Conservation (phyloP, 2,888 invertebrate genomes). For the Apeira syringaria region DNA sequence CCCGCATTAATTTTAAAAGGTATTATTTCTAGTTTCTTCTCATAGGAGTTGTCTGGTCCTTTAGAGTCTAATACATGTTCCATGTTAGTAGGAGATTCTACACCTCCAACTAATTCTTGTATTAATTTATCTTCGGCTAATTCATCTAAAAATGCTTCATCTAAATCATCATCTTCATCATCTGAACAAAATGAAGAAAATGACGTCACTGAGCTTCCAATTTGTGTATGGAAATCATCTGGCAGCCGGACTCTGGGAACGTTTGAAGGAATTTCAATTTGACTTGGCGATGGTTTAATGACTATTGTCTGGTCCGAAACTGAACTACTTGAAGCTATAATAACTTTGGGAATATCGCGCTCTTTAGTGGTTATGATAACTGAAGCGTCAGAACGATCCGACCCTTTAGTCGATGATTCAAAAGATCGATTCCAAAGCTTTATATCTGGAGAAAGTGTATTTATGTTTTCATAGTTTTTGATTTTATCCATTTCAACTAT, state of each 20-base stretch:
- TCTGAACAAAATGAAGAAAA: slow-evolving; percentile 70
- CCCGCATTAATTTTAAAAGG: slow-evolving; percentile 68
- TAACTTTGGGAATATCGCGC: slow-evolving; percentile 72
- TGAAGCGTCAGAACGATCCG: slow-evolving; percentile 37
- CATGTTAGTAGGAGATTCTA: slow-evolving; percentile 67
- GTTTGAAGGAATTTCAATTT: slow-evolving; percentile 57
- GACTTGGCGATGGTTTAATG: slow-evolving; percentile 82
- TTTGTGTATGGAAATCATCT: slow-evolving; percentile 68
- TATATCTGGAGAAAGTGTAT: slow-evolving; percentile 46
- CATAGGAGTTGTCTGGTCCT: slow-evolving; percentile 67
- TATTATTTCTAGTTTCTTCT: slow-evolving; percentile 72
- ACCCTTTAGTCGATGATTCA: slow-evolving; percentile 39
- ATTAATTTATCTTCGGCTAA: slow-evolving; percentile 69
- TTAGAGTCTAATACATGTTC: slow-evolving; percentile 66
- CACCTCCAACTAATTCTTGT: slow-evolving; percentile 72
- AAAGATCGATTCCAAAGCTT: slow-evolving; percentile 46
- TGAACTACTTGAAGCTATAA: slow-evolving; percentile 77
- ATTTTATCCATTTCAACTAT: slow-evolving; percentile 40
- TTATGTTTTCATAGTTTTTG: slow-evolving; percentile 70
- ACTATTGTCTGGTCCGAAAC: slow-evolving; percentile 84
- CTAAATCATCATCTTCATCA: slow-evolving; percentile 54
- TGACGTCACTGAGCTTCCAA: slow-evolving; percentile 59
- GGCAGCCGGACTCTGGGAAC: slow-evolving; percentile 79
- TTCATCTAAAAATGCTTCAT: slow-evolving; percentile 57
- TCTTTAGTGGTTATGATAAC: slow-evolving; percentile 40